Base-by-base conservation (phyloP, 2,888 invertebrate species). In the Melanophora roralis region DNA sequence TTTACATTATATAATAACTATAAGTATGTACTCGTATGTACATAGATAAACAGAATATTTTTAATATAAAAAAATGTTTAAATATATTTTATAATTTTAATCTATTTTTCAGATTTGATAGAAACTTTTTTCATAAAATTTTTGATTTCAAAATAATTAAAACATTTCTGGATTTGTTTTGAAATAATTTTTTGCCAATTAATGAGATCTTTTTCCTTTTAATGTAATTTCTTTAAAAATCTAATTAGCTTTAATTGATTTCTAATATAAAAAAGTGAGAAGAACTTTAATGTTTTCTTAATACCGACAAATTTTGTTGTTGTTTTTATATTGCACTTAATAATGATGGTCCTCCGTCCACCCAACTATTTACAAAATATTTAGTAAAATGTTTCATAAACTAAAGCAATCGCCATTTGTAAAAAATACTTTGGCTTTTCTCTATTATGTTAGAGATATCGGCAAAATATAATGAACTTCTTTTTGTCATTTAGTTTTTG, bases 101-200 rank as follows among this genome's bases (percentile, higher is more conserved):
- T 11, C 36, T 9, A 12, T 23, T 32, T 55, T 14, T 0, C 3
- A 43, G 7, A 2, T 14, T 43, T 43, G 14, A 6, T 14, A 5
- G 14, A 43, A 38, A 38, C 4, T n/a, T 27, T 27, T 27, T 27
- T 27, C 6, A 5, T 27, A 27, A 27, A 27, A 27, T 27, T 27
- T 27, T 27, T 27, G 27, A 27, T 27, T 27, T 27, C 27, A 16
- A 43, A 16, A 19, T 19, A 45, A 45, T 19, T 8, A n/a, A 45
- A 19, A 45, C 19, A 27, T 11, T 45, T 57, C 72, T 68, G 45
- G 32, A 57, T 78, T 59, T 78, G 12, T 64, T 69, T 62, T 69
- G 40, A 55, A 69, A 62, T 81, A 83, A 84, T 85, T 84, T 82
- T 82, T 81, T 86, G 88, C 87, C 88, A 87, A 88, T 88, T 86